These are phyloP conservation scores for Nymphalis polychloros DNA, from an alignment of 2,888 invertebrate genomes.

Conservation along the genomic window DNA sequence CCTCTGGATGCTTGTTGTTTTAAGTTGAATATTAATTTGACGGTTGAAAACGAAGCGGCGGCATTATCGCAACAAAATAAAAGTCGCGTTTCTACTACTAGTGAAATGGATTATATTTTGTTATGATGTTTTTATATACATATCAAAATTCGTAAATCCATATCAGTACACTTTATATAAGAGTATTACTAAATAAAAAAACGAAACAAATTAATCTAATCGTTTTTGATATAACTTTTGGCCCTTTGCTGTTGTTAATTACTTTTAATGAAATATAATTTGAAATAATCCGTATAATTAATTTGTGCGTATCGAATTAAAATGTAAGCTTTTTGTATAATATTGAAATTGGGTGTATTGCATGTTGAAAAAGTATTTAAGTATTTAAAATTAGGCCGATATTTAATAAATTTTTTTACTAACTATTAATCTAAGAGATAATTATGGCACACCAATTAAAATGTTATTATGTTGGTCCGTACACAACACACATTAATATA, in stretches of 20 bases:
- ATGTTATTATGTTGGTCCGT: constrained; percentile 31
- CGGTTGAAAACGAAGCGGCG: too few relatives aligned
- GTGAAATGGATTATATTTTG: not conserved
- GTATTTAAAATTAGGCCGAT: constrained; percentile 21
- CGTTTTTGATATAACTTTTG: not conserved
- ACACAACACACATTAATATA: constrained; percentile 22
- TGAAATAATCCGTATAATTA: not conserved
- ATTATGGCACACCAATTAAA: constrained; percentile 33
- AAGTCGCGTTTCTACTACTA: not conserved
- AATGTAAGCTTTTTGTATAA: not conserved
- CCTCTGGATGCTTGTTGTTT: too few relatives aligned
- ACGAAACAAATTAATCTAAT: not conserved
- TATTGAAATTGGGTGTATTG: constrained; percentile 2
- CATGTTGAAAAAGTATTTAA: not conserved
- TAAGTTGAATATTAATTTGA: too few relatives aligned
- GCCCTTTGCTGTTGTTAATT: not conserved
- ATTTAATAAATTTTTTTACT: not conserved
- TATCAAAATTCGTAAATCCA: constrained; percentile 28
- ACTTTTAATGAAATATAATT: constrained; percentile 1
- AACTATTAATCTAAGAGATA: constrained; percentile 19
- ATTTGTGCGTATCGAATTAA: constrained; percentile 13
- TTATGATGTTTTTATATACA: constrained; percentile 1
- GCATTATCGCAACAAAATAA: too few relatives aligned
- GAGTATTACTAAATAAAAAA: not conserved
- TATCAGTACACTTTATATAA: constrained; percentile 25